Evolutionary conservation across 2,113 vertebrate species (phyloP).

Genomic region (Theristicus caerulescens): DNA sequence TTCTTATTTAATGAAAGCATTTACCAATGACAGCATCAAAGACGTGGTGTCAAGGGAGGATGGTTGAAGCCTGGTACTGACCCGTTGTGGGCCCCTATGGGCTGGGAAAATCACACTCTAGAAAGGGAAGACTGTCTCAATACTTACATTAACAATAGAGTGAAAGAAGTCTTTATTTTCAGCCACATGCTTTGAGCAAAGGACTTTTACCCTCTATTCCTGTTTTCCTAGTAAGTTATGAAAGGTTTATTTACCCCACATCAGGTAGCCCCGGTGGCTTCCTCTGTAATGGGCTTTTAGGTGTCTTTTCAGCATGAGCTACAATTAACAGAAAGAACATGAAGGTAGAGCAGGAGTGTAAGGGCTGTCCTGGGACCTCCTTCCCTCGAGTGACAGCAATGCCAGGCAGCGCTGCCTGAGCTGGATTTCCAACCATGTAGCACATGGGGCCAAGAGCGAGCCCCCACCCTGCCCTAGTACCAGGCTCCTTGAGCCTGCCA

Average conservation of each 20-base stretch:
- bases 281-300: background rate
- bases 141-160: background rate
- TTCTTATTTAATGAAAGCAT: slow-evolving; percentile 3
- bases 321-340: background rate
- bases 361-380: background rate
- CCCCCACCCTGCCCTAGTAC: background rate
- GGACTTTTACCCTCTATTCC: background rate
- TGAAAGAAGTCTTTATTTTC: slow-evolving; percentile 24
- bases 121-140: background rate
- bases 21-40: background rate
- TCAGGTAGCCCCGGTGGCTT: background rate
- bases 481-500: background rate
- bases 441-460: background rate
- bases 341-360: background rate
- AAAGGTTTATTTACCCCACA: background rate
- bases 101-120: background rate
- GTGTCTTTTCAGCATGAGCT: background rate
- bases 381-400: background rate
- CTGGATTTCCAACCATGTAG: background rate
- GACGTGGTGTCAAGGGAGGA: background rate
- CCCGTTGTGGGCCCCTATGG: rapidly evolving
- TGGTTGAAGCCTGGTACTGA: background rate
- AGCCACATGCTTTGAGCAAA: background rate
- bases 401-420: background rate
- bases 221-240: background rate